Conservation (phyloP, 2,797 vertebrate species). For the Hydrocynus forskahlii region DNA sequence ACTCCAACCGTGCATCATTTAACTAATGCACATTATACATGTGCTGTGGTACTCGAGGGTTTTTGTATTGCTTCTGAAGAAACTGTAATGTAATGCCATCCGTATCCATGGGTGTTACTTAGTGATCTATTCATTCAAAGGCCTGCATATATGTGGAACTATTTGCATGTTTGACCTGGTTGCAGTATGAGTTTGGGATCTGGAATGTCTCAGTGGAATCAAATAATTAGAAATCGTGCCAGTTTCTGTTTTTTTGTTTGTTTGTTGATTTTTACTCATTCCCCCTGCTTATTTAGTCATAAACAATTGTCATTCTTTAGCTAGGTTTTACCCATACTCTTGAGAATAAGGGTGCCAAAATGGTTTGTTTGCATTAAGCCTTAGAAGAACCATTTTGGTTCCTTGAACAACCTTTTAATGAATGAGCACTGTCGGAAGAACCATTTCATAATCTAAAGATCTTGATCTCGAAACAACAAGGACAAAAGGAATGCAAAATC, state of each 20-base stretch:
- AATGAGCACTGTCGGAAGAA: too few species aligned
- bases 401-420: too few species aligned
- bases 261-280: too few species aligned
- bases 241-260: neutral
- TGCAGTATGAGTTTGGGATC: slow-evolving; percentile 5
- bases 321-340: too few species aligned
- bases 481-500: neutral
- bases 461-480: too few species aligned
- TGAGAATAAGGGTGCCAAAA: too few species aligned
- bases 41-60: neutral
- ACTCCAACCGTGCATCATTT: neutral
- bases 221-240: neutral
- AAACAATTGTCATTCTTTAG: too few species aligned
- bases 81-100: neutral
- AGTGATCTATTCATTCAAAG: neutral
- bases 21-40: neutral
- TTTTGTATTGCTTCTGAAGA: neutral
- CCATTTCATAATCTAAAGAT: too few species aligned
- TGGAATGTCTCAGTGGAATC: neutral
- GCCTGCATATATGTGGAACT: neutral
- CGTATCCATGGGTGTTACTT: neutral
- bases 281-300: too few species aligned
- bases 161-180: neutral
- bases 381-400: too few species aligned
- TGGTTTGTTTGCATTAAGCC: too few species aligned